Base-by-base conservation (phyloP, 2,888 invertebrate genomes). In the Mechanitis mazaeus region DNA sequence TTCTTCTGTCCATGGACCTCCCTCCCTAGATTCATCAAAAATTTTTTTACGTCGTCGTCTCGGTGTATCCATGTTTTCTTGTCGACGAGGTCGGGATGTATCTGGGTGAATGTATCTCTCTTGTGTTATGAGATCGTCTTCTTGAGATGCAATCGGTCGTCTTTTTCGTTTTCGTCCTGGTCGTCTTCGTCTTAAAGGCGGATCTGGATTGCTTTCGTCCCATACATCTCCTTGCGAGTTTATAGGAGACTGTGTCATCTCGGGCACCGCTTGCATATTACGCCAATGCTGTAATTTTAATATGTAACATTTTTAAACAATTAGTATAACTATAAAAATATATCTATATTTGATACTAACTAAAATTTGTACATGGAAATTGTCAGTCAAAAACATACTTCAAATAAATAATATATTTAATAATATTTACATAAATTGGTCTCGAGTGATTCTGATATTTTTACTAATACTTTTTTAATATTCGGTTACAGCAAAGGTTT, bases 81-180 rank as follows among this genome's bases (percentile, higher is more conserved):
- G 78, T 45, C 76, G 71, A 38, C 76, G 75, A 0, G 75, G 71
- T 59, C 71, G 72, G 5, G 66, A 70, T 66, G 79, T 77, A 54
- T 83, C 79, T 9, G 73, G 69, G 59, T 77, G 71, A 66, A 60
- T 76, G 74, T 42, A 71, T 69, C 74, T 73, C 58, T 83, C 81
- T 64, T 75, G 73, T 33, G 76, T 70, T 54, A 71, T 70, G 7
- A 74, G 66, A 45, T 80, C 81, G 56, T 81, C 82, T 28, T 70
- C 67, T 7, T 75, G 66, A 3, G 68, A 61, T 35, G 76, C 68
- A 60, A 89, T 87, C n/a, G 93, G 93, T 55, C 92, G 87, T 61
- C 93, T 87, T 80, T 93, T 93, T 61, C 93, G 89, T 81, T 93
- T 93, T 11, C 93, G 88, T 2, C 81, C 81, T 9, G 84, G 74